Percentiles rank a stretch among this genome's conserved stretches.
phyloP scores from a whole-genome alignment of 2,113 vertebrate species.

The Empidonax traillii region DNA sequence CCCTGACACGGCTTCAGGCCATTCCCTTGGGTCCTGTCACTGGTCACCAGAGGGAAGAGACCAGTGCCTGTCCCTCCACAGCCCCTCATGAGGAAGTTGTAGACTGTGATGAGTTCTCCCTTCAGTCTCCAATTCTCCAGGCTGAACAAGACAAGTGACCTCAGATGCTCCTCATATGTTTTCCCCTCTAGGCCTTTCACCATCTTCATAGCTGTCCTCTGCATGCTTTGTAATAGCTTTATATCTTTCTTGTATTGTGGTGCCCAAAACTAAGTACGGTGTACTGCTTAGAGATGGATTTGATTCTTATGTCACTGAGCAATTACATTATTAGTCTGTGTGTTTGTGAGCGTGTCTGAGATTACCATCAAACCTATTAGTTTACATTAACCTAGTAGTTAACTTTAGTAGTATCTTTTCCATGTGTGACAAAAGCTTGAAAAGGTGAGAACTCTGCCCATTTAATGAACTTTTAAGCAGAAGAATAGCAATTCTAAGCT shows the following conservation, averaged over 20 bases:
- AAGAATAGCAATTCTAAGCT: not conserved
- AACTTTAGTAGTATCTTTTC: not conserved
- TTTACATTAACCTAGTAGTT: not conserved
- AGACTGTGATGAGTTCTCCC: not conserved
- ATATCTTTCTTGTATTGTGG: rapidly evolving
- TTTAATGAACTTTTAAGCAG: not conserved
- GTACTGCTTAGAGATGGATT: not conserved
- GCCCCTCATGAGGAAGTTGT: not conserved
- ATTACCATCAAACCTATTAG: not conserved
- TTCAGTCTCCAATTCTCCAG: not conserved
- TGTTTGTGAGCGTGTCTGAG: not conserved
- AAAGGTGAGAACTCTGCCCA: not conserved
- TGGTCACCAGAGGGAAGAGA: not conserved
- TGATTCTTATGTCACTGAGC: not conserved
- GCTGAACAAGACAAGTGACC: not conserved
- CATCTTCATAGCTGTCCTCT: not conserved
- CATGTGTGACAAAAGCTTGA: not conserved
- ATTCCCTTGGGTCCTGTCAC: not conserved
- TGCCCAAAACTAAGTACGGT: not conserved
- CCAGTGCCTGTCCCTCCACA: not conserved
- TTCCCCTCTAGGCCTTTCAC: not conserved
- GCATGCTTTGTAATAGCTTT: not conserved
- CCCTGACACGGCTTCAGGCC: not conserved
- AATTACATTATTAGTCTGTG: not conserved
- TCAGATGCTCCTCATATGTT: not conserved